Conservation (phyloP, 2,113 vertebrate species). For the Gymnorhina tibicen region DNA sequence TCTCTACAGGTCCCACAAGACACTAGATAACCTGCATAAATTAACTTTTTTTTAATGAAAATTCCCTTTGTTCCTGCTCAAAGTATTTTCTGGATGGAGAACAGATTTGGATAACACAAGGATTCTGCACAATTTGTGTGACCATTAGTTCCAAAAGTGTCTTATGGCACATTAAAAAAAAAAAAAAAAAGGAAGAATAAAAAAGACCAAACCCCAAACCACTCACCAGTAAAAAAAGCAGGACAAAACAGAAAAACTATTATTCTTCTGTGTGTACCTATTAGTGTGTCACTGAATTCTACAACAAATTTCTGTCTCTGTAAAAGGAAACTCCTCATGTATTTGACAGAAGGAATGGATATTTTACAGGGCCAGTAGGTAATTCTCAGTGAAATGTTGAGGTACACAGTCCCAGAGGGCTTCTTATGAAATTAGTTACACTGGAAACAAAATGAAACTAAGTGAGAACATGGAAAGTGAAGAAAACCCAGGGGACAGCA, state of each 20-base stretch:
- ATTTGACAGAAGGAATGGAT: neutral
- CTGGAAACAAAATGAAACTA: slow-evolving; percentile 17
- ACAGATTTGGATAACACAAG: fast-evolving
- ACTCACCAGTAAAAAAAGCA: neutral
- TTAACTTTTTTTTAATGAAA: neutral
- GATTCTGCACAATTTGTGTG: neutral
- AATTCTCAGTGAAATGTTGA: neutral
- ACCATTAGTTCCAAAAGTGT: neutral
- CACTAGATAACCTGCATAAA: neutral
- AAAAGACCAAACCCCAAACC: neutral
- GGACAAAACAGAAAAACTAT: neutral
- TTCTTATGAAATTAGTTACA: neutral
- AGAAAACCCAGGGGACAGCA: neutral
- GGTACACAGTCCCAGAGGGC: neutral
- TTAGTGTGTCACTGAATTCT: neutral
- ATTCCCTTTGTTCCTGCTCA: neutral
- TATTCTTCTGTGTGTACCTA: neutral
- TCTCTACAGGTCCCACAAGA: neutral
- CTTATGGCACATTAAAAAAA: neutral
- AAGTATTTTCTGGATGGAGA: neutral
- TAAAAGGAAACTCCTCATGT: neutral
- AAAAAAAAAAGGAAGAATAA: neutral
- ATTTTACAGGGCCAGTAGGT: neutral
- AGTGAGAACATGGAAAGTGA: neutral
- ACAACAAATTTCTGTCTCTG: neutral